These are phyloP conservation scores for Eucriotettix oculatus DNA, from an alignment of 2,888 invertebrate genomes.

Conservation along the genomic window DNA sequence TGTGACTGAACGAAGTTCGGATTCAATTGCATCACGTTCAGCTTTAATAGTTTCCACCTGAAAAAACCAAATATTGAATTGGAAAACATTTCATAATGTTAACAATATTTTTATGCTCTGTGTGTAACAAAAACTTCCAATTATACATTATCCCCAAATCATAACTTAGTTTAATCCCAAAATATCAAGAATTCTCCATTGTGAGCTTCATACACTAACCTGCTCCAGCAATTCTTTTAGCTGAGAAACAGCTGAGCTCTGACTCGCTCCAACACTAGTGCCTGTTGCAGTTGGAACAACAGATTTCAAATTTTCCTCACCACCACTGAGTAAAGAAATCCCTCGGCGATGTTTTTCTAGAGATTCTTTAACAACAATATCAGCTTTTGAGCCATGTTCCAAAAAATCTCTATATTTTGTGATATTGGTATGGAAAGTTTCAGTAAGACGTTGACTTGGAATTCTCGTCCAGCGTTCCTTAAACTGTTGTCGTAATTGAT, in stretches of 20 bases:
- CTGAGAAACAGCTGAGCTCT: constrained; percentile 42
- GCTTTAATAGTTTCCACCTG: constrained; percentile 71
- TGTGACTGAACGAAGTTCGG: constrained; percentile 61
- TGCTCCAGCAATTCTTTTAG: constrained; percentile 66
- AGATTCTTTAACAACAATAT: constrained; percentile 30
- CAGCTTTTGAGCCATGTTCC: constrained; percentile 65
- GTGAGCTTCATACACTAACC: constrained; percentile 21
- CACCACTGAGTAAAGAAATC: constrained; percentile 62
- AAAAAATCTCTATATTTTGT: constrained; percentile 86
- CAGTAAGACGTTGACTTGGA: constrained; percentile 72
- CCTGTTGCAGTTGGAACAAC: constrained; percentile 34
- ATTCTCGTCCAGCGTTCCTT: constrained; percentile 87
- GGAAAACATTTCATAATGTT: no score
- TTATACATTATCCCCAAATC: no score
- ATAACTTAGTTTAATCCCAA: no score
- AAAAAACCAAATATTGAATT: constrained; percentile 16
- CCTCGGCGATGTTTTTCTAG: constrained; percentile 53
- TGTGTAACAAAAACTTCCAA: no score
- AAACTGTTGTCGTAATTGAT: constrained; percentile 73
- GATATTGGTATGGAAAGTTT: constrained; percentile 74
- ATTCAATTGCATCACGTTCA: constrained; percentile 79
- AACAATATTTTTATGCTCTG: no score
- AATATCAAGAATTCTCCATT: no score
- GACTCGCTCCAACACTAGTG: constrained; percentile 28
- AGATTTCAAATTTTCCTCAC: constrained; percentile 24